A percentile compares a stretch with the other conserved stretches of the same genome.
phyloP scores from a whole-genome alignment of 2,113 vertebrate genomes.

The Ovis canadensis region DNA sequence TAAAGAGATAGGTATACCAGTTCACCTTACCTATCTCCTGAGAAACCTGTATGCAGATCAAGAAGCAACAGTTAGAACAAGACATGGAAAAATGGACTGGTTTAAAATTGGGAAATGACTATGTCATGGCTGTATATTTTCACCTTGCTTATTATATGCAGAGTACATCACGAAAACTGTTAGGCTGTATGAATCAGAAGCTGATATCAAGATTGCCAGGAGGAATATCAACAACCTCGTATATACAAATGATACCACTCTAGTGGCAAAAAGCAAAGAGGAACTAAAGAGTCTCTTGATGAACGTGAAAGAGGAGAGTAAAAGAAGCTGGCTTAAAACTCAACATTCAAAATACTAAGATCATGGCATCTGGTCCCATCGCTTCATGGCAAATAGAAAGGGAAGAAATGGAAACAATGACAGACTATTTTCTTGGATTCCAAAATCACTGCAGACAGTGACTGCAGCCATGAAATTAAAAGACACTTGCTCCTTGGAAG shows the following conservation, averaged over 20 bases:
- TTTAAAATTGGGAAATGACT: not conserved
- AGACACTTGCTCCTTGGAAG: not conserved
- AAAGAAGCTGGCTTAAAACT: not conserved
- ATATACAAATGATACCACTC: not conserved
- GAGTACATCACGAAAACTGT: not conserved
- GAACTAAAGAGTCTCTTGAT: not conserved
- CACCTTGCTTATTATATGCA: not conserved
- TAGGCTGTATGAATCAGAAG: not conserved
- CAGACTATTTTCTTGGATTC: not conserved
- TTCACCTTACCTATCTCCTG: not conserved
- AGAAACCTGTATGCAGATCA: not conserved
- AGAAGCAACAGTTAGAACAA: not conserved
- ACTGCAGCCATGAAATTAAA: not conserved
- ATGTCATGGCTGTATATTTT: not conserved
- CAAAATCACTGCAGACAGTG: not conserved
- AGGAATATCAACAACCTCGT: not conserved
- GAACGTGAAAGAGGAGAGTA: not conserved
- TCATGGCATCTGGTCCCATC: not conserved
- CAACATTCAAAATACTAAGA: not conserved
- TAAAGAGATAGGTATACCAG: not conserved
- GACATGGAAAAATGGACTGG: not conserved
- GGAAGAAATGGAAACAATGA: not conserved
- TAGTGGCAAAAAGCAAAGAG: not conserved
- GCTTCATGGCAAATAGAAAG: not conserved
- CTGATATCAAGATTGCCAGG: not conserved